Evolutionary conservation across 2,113 vertebrate species (phyloP), one percentile per base, ranked within the genome.

Genomic region (Spermophilus dauricus): DNA sequence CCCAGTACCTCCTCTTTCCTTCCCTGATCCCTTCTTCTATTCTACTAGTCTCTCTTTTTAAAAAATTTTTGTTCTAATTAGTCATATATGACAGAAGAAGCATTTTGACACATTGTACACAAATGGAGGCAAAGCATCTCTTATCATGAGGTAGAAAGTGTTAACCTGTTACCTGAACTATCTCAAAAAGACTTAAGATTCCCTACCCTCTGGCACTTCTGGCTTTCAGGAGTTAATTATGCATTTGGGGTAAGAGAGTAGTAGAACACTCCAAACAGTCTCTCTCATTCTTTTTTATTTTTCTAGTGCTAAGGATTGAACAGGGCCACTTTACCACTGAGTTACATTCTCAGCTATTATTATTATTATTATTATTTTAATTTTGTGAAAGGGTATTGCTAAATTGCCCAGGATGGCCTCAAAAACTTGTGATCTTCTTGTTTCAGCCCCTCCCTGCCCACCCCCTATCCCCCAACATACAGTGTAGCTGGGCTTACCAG

Each of bases 181-280:
- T 78, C 61, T 94, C 45, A 61, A 78, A 45, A 81, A 73, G 53
- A 88, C 22, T 32, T 42, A 51, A 81, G 83, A 16, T 95, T 73
- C 51, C 20, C 86, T 37, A 56, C 4, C 12, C 30, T 48, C 72
- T 73, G 37, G 80, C 16, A 61, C 12, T n/a, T 65, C 16, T 18
- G 18, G 45, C 51, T 93, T 87, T 56, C 73, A 67, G n/a, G 87
- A 86, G 45, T 84, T 80, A 91, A 37, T 92, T 76, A 78, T 18
- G 13, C 45, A 51, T 87, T 48, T 85, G 30, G 20, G 67, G 2
- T 70, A 65, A 93, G n/a, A 94, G 34, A 69, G 42, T 70, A 58
- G 61, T 69, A 45, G 45, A 95, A 34, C 8, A 69, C 67, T 75
- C 34, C 11, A 94, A 87, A 90, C 2, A 81, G 18, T 37, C 20